Conservation (phyloP, 2,797 vertebrate species). For the Cichlasoma orientale region DNA sequence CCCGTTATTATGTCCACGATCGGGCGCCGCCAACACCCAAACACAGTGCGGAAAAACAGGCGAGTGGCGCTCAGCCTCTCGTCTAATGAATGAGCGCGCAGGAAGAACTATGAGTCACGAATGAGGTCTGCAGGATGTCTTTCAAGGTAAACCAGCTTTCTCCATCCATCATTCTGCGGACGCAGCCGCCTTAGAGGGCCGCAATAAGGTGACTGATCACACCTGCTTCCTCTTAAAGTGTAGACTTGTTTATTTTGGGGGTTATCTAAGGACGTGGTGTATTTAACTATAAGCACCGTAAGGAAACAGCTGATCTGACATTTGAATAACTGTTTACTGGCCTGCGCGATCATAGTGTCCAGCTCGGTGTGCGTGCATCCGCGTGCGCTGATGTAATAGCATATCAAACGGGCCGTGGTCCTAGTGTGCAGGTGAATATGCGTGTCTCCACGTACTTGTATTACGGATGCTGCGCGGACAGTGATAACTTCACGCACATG, state of each 20-base stretch:
- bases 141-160: slow-evolving; percentile 88
- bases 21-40: slow-evolving; percentile 66
- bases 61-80: slow-evolving; percentile 33
- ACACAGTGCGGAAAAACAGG: slow-evolving; percentile 62
- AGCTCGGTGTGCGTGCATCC: neutral
- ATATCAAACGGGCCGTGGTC: neutral
- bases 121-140: slow-evolving; percentile 86
- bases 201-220: neutral
- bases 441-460: neutral
- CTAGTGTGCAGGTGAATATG: neutral
- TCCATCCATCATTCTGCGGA: slow-evolving; percentile 10
- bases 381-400: neutral
- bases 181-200: slow-evolving; percentile 19
- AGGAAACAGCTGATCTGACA: slow-evolving; percentile 8
- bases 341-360: neutral
- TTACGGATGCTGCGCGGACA: neutral
- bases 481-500: neutral
- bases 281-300: neutral
- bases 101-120: slow-evolving; percentile 74
- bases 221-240: slow-evolving; percentile 9
- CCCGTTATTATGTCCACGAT: slow-evolving; percentile 53
- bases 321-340: slow-evolving; percentile 13
- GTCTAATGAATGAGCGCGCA: slow-evolving; percentile 53
- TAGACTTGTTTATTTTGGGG: neutral
- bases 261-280: slow-evolving; percentile 4